Conservation (phyloP, 1,140 invertebrate genomes). For the Vanessa atalanta region DNA sequence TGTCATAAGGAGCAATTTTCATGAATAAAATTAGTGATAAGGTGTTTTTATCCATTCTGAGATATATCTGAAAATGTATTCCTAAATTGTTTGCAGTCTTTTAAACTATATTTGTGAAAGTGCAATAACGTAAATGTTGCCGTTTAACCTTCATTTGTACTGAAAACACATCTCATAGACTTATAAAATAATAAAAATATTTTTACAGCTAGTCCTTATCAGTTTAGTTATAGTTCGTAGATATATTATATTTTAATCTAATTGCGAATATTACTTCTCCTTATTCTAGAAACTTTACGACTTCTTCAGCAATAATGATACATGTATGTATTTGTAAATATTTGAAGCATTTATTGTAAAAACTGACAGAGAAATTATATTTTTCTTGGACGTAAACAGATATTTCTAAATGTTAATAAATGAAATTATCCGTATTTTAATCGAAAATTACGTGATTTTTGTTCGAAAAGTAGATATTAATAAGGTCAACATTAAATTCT, state of each 20-base stretch:
- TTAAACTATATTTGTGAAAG: constrained; percentile 17
- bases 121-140: constrained; percentile 20
- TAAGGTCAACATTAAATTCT: constrained; percentile 34
- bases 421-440: constrained; percentile 49
- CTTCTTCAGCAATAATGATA: constrained; percentile 77
- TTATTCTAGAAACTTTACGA: constrained; percentile 62
- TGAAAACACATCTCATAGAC: constrained; percentile 27
- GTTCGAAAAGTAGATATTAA: constrained; percentile 39
- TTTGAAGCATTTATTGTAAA: constrained; percentile 73
- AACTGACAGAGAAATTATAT: constrained; percentile 76
- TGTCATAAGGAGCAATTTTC: constrained; percentile 42
- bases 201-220: constrained; percentile 77
- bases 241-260: constrained; percentile 64
- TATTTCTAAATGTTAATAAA: constrained; percentile 62
- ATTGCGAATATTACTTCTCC: constrained; percentile 48
- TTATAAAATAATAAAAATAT: constrained; percentile 49
- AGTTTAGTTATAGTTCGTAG: constrained; percentile 73
- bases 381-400: constrained; percentile 73
- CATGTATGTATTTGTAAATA: constrained; percentile 77
- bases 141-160: constrained; percentile 22
- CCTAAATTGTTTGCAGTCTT: constrained; percentile 29
- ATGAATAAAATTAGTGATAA: constrained; percentile 26
- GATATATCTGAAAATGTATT: constrained; percentile 22
- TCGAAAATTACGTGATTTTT: constrained; percentile 41
- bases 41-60: constrained; percentile 29